A percentile compares a stretch with the other conserved stretches of the same genome.
phyloP scores from a whole-genome alignment of 2,113 vertebrate species.

The Perca flavescens region DNA sequence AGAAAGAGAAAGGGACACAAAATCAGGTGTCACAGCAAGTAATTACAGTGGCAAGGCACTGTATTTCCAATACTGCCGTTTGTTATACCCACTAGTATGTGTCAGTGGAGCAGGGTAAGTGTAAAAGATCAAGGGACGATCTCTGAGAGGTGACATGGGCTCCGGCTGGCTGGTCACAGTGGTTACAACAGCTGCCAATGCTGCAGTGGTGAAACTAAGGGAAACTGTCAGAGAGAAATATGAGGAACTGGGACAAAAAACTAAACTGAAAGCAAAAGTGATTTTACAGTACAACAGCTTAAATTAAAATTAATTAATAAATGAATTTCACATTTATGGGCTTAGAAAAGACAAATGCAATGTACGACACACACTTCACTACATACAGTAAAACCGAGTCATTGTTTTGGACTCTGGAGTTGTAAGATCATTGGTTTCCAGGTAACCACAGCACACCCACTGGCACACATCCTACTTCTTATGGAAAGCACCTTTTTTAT shows the following conservation, averaged over 20 bases:
- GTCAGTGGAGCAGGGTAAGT: neutral
- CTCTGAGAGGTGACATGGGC: constrained; percentile 5
- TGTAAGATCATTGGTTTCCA: neutral
- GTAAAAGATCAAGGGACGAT: neutral
- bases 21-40: neutral
- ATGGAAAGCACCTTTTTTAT: constrained; percentile 37
- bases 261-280: constrained; percentile 75
- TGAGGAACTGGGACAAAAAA: constrained; percentile 56
- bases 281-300: neutral
- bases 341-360: neutral
- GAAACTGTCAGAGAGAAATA: constrained; percentile 47
- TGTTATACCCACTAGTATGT: constrained; percentile 51
- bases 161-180: constrained; percentile 13
- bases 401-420: constrained; percentile 23
- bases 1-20: neutral
- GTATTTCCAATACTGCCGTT: neutral
- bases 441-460: neutral
- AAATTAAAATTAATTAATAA: neutral
- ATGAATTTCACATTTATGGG: neutral
- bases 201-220: neutral
- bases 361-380: neutral
- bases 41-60: neutral
- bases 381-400: neutral
- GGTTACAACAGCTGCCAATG: neutral
- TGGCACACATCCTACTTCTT: constrained; percentile 11